Evolutionary conservation across 2,113 vertebrate species (phyloP), one percentile per base, ranked within the genome.

Genomic region (Xenus cinereus): DNA sequence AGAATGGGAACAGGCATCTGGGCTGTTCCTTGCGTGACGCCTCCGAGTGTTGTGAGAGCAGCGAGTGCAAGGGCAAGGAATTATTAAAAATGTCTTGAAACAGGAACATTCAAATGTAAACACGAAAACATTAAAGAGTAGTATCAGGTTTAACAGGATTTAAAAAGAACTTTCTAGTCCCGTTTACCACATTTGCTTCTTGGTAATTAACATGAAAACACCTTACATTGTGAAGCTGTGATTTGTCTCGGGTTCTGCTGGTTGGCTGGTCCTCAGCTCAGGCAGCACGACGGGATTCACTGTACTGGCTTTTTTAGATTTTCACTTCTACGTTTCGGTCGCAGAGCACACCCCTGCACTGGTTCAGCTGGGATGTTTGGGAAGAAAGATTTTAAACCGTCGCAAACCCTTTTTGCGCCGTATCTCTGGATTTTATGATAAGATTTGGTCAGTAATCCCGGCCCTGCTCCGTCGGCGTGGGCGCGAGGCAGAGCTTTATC

Each of bases 201-300:
- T 62, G 54, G 48, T 87, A 66, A 87, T 83, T 87, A 80, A 39
- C 35, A 53, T 50, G 78, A 73, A 76, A 62, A 51, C 35, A 60
- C n/a, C 28, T 78, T 84, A 10, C 21, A 11, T 41, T 71, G 54
- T 93, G n/a, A 57, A 90, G 63, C 30, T 45, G 27, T 69, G 69
- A 85, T 96, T 90, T 73, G 90, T 94, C 96, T 69, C 56, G 26
- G 64, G 57, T 89, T 79, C 62, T 89, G 35, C 68, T 77, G 54
- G 68, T 81, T 59, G 72, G 84, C 92, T 89, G n/a, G 71, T 72
- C 84, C 74, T 91, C 35, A 26, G 57, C 84, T 90, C 41, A 43
- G n/a, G 10, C 41, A 78, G 60, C 68, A 82, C 54, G 71, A 59
- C 50, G 11, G 27, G 30, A 71, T 59, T 71, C 69, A 71, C 48